Evolutionary conservation across 2,888 invertebrate genomes (phyloP), one percentile per base, ranked within the genome.

Genomic region (Bombylius major): DNA sequence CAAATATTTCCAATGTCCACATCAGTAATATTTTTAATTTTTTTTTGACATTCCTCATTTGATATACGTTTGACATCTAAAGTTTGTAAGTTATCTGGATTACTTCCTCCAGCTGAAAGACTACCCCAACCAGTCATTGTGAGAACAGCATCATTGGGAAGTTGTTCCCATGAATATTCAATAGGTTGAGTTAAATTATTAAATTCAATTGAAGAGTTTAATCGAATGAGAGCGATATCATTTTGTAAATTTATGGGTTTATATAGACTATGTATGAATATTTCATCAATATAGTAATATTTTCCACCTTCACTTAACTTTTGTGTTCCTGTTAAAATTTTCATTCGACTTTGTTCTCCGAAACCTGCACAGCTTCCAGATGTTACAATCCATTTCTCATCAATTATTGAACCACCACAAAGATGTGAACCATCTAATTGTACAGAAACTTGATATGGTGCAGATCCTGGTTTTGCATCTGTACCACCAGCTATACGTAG

Each of bases 201-300:
- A 59, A 80, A 79, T 13, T 70, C 68, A 5, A 84, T 76, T 33
- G 76, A 73, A 88, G 67, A n/a, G n/a, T n/a, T n/a, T n/a, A n/a
- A n/a, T n/a, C n/a, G n/a, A n/a, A n/a, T n/a, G n/a, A n/a, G n/a
- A 0, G 85, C 87, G 56, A 88, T 84, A 63, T 88, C 87, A 65
- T 87, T 81, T 52, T 72, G 52, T 72, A 68, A 50, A 69, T 71
- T 39, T 66, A 36, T 1, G 73, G 72, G 49, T 65, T 13, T 4
- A 39, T 53, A 56, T 56, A 47, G 32, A 33, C 45, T 56, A 36
- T 72, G 73, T 0, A 64, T 32, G 4, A 64, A 56, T 1, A 73
- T 63, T 5, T 65, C 63, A 7, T 67, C 65, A 4, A 66, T 63
- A 7, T 63, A 59, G 47, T 71, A 70, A 36, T 62, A 57, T 60